A percentile compares a stretch with the other conserved stretches of the same genome.
These are phyloP conservation scores for Oreonectes daqikongensis DNA, from an alignment of 2,797 vertebrate genomes.

Conservation along the genomic window DNA sequence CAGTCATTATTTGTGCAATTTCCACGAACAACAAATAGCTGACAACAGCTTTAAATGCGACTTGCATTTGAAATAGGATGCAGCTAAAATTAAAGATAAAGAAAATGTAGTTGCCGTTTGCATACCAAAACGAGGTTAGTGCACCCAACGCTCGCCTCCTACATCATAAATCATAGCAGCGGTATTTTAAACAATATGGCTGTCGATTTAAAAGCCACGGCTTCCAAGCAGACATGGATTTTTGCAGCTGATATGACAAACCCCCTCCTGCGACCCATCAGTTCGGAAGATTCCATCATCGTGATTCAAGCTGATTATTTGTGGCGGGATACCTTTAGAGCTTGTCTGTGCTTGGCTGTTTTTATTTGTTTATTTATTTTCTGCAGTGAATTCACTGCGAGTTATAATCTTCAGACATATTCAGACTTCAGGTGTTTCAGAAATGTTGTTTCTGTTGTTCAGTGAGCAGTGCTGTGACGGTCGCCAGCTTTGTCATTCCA, in stretches of 20 bases:
- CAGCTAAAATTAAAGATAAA: not conserved
- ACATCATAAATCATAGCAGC: not conserved
- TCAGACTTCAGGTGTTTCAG: not conserved
- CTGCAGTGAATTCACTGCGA: conserved; percentile 5
- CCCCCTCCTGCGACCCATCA: conserved; percentile 29
- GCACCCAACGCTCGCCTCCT: not conserved
- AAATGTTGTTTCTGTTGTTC: not conserved
- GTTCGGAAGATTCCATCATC: conserved; percentile 35
- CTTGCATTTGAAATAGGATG: not conserved
- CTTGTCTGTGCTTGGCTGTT: not conserved
- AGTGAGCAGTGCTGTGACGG: not conserved
- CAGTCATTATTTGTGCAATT: not conserved
- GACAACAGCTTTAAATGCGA: not conserved
- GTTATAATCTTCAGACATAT: not conserved
- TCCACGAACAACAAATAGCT: not conserved
- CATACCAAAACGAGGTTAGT: not conserved
- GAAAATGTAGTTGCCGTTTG: not conserved
- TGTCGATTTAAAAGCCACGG: conserved; percentile 4
- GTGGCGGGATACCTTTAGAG: conserved; percentile 20
- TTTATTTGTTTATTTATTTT: not conserved
- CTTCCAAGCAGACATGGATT: conserved; percentile 9
- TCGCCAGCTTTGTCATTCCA: no score
- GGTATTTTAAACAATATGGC: conserved; percentile 16
- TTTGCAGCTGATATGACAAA: conserved; percentile 15
- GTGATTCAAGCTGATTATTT: conserved; percentile 9